Evolutionary conservation across 2,888 invertebrate genomes (phyloP).

Genomic region (Frankliniella intonsa): DNA sequence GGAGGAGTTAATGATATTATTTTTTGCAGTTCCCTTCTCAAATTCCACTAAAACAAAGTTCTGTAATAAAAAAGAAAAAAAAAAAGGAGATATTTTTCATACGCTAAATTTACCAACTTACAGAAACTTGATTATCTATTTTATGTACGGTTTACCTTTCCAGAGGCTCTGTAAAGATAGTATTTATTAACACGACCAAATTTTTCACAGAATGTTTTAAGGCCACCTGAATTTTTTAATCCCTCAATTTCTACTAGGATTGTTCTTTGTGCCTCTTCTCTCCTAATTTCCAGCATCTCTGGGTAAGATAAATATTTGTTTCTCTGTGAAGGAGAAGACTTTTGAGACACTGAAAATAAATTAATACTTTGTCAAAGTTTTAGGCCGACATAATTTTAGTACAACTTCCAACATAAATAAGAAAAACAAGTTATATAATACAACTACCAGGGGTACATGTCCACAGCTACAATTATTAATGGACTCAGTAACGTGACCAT

Average conservation of each 20-base stretch:
- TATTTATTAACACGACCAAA: constrained; percentile 56
- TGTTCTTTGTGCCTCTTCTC: constrained; percentile 62
- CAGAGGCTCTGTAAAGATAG: not conserved
- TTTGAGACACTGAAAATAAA: too few species aligned
- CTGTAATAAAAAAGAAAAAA: constrained; percentile 45
- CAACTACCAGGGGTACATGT: too few species aligned
- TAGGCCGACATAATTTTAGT: too few species aligned
- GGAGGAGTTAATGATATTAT: constrained; percentile 54
- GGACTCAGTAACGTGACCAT: too few species aligned
- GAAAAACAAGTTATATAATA: too few species aligned
- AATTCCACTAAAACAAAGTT: constrained; percentile 76
- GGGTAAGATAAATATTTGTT: constrained; percentile 49
- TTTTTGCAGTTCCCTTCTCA: constrained; percentile 51
- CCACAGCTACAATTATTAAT: too few species aligned
- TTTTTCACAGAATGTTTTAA: constrained; percentile 63
- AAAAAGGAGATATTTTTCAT: not conserved
- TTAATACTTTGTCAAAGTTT: too few species aligned
- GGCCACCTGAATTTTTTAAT: constrained; percentile 60
- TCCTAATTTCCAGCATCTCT: constrained; percentile 55
- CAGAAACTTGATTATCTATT: not conserved
- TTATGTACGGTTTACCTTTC: not conserved
- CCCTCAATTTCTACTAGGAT: constrained; percentile 73
- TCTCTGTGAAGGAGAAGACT: too few species aligned
- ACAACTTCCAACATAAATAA: too few species aligned
- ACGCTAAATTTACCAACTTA: not conserved